Evolutionary conservation across 2,113 vertebrate genomes (phyloP).

Genomic region (Halcyon malimbica): DNA sequence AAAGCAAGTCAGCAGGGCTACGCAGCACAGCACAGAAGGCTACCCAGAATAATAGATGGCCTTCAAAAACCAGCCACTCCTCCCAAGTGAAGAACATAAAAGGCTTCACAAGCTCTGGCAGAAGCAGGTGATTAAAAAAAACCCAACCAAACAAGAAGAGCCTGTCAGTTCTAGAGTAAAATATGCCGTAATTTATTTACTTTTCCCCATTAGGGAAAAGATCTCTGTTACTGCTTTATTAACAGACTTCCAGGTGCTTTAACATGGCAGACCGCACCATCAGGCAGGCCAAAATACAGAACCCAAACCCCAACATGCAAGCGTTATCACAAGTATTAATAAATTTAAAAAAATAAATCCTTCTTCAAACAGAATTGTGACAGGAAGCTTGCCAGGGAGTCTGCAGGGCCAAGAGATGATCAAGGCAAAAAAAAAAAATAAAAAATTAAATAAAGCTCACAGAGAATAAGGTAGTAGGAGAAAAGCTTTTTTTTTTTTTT

Average conservation of each 20-base stretch:
- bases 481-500: too few species aligned
- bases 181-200: background rate
- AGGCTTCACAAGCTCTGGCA: background rate
- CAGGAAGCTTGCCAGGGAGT: background rate
- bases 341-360: background rate
- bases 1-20: rapidly evolving
- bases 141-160: background rate
- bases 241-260: background rate
- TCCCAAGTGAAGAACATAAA: background rate
- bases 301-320: background rate
- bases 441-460: background rate
- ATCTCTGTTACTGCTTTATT: background rate
- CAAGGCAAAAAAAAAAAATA: background rate
- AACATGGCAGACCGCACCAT: rapidly evolving
- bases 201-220: background rate
- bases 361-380: background rate
- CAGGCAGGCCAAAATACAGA: background rate
- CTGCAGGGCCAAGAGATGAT: background rate
- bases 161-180: background rate
- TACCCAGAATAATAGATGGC: background rate
- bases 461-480: background rate
- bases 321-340: background rate
- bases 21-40: background rate
- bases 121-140: background rate
- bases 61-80: background rate